Percentiles rank a stretch among this genome's conserved stretches.
Evolutionary conservation across 2,888 invertebrate genomes (phyloP).

Genomic region (Ochropleura plecta): DNA sequence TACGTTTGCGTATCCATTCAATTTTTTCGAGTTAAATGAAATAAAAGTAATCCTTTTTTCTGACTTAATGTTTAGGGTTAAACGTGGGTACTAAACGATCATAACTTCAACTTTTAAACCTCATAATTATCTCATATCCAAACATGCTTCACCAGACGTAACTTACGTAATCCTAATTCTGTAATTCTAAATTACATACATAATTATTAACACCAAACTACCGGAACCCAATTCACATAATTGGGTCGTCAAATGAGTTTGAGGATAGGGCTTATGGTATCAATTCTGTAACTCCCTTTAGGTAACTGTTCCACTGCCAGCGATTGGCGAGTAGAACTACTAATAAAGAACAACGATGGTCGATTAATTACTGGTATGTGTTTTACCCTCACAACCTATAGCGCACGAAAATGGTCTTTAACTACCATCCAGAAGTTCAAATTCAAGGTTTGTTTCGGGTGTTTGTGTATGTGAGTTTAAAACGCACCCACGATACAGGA

Average conservation of each 20-base stretch:
- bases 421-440: too few relatives aligned
- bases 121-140: background rate
- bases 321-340: background rate
- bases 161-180: background rate
- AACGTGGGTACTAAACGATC: too few relatives aligned
- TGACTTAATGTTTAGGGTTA: background rate
- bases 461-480: too few relatives aligned
- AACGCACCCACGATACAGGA: too few relatives aligned
- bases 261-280: constrained; percentile 41
- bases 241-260: constrained; percentile 31
- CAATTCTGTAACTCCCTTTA: constrained; percentile 35
- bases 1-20: too few relatives aligned
- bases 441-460: too few relatives aligned
- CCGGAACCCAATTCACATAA: constrained; percentile 33
- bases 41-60: too few relatives aligned
- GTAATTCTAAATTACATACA: constrained; percentile 2
- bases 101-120: background rate
- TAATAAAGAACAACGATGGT: too few relatives aligned
- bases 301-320: background rate
- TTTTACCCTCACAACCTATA: too few relatives aligned
- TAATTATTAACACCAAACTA: constrained; percentile 38
- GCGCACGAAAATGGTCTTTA: too few relatives aligned
- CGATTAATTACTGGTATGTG: too few relatives aligned
- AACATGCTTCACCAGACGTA: background rate
- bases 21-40: too few relatives aligned